These are phyloP conservation scores for Busseola fusca DNA, from an alignment of 2,888 invertebrate species.

Conservation along the genomic window DNA sequence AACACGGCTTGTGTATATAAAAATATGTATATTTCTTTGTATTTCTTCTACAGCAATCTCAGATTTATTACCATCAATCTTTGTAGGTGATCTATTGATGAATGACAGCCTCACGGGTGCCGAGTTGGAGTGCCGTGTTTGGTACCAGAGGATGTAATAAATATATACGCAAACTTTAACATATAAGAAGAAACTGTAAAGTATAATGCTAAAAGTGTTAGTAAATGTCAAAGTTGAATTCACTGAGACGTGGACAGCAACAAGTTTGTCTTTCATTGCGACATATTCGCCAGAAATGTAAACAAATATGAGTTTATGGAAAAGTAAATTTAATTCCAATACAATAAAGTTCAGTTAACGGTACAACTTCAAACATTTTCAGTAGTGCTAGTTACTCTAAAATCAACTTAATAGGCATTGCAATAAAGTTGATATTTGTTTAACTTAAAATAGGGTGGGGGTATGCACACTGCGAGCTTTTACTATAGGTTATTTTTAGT, in stretches of 20 bases:
- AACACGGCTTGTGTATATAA: neutral
- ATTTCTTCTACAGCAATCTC: neutral
- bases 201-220: neutral
- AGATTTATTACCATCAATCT: conserved; percentile 39
- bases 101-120: conserved; percentile 26
- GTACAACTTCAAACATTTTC: too few species aligned
- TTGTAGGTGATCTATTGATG: conserved; percentile 41
- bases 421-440: too few species aligned
- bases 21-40: neutral
- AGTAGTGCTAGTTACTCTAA: too few species aligned
- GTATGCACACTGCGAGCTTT: too few species aligned
- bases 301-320: too few species aligned
- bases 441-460: too few species aligned
- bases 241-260: conserved; percentile 5
- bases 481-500: neutral
- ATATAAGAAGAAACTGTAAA: neutral
- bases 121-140: neutral
- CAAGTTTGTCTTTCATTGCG: too few species aligned
- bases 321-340: too few species aligned
- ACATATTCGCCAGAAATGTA: too few species aligned
- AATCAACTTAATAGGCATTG: too few species aligned
- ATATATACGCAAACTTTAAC: neutral
- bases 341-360: too few species aligned
- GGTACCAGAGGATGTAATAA: conserved; percentile 9
- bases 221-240: neutral